Base-by-base conservation (phyloP, 2,797 vertebrate species). In the Rhodeus uyekii region DNA sequence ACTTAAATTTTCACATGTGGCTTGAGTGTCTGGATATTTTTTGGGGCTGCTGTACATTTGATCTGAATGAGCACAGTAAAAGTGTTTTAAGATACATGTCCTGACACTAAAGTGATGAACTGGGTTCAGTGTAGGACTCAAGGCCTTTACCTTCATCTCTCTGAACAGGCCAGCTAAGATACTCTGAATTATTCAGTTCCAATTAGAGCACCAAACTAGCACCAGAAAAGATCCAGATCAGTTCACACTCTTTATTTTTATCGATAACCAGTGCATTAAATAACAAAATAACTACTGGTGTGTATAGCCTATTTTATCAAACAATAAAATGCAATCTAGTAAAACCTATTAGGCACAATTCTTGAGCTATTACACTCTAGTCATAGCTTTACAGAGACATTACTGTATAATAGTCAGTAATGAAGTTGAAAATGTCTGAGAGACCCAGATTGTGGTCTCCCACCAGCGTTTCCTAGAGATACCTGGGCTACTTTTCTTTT, bases 181-280 rank as follows among this genome's bases (percentile, higher is more conserved):
- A 34, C 8, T 34, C 22, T 77, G 58, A 77, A 77, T 77, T 34
- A 77, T 77, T 64, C 76, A 77, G 81, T 60, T 42, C 48, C 38
- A 58, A 71, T 58, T 77, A 75, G 22, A 79, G 58, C 46, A 76
- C 18, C 12, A 74, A 83, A 76, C 60, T 76, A 68, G 82, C n/a
- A 16, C 19, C 36, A 39, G 87, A 85, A 55, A 81, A 74, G 76
- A 85, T 84, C 63, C 61, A 29, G 64, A 84, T 87, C 61, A 83
- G 80, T 84, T 86, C 82, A 87, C 72, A 46, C 81, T 78, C 39
- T 38, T 67, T 42, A 76, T 73, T 83, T 83, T 76, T 53, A 18
- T 84, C 77, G 44, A 78, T 76, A 29, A 65, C 58, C 68, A 34
- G 38, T 55, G 18, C 44, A 13, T 34, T 22, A 73, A 55, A 73